Evolutionary conservation across 2,797 vertebrate species (phyloP), one percentile per base, ranked within the genome.

Genomic region (Poecile montanus): DNA sequence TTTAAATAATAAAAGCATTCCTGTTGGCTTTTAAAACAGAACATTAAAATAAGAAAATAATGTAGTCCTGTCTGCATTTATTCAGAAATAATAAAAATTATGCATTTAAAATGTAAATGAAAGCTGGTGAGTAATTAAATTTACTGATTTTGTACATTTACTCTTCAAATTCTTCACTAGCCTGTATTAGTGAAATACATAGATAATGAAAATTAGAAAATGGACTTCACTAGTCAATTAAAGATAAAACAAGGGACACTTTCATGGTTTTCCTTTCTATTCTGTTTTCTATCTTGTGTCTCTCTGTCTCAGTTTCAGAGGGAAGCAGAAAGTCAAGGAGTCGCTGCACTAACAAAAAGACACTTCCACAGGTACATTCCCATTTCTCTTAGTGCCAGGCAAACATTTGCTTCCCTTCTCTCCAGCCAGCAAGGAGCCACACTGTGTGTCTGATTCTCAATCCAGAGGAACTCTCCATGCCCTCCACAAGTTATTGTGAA

Each of bases 101-200:
- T 25, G 6, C 22, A 54, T 78, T 81, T 72, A 79, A 90, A 78
- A 76, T 87, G 22, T 61, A 81, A 79, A 78, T 73, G 44, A 75
- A 91, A 67, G 16, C 16, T 51, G 48, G 25, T 54, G 34, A 93
- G 74, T 73, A 91, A 82, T 85, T 75, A 82, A 73, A 78, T 75
- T 9, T 74, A 78, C 56, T 71, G 50, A 57, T 87, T 88, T 79
- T 87, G 19, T 57, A 44, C 45, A 62, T 71, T 89, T 89, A 42
- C 67, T 79, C 40, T 85, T 89, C 68, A 85, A 93, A 91, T 91
- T 91, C 50, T 56, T 87, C 72, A 47, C 65, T 93, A 58, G 61
- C 18, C 38, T 70, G 10, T 63, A 74, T 92, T 88, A 77, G 60
- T 84, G 66, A 94, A 94, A 85, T 76, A 65, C 9, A 27, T 8